Evolutionary conservation across 2,888 invertebrate genomes (phyloP), one percentile per base, ranked within the genome.

Genomic region (Acrocyrtus sp.): DNA sequence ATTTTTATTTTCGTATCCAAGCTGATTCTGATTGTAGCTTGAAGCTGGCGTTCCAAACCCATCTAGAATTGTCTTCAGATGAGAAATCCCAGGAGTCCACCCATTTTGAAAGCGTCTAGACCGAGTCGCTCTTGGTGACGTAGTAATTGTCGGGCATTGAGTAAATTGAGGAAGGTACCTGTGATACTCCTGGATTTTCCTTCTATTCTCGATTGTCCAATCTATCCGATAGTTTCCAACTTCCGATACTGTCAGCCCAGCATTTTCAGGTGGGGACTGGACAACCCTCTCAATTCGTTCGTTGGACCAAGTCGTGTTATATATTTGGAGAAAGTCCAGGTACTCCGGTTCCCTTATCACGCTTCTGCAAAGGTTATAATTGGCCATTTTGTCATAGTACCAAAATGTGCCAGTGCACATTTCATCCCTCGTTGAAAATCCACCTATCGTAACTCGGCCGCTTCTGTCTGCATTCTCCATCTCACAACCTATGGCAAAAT

Each of bases 221-320:
- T 63, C 43, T 1, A 41, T 41, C 8, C 45, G 12, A 15, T 15
- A n/a, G 22, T 29, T 63, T 8, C 54, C 65, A 1, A 65, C 65
- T 65, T 65, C 47, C 10, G 41, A 26, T 17, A 65, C 65, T 12
- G n/a, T 3, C 29, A 65, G 22, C 8, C 65, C 65, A 2, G 65
- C 56, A 17, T 54, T 54, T 29, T 27, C 1, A 2, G 19, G 17
- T 1, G 65, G 65, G 0, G 56, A 17, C 24, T 54, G 54, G 47
- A 65, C 65, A 2, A 54, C 34, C 21, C 12, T 6, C 12, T 54
- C 45, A 15, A 26, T 54, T 12, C 19, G 8, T 3, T 19, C 22
- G 10, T 65, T 19, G 4, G 54, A 57, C 66, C 66, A 66, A 27
- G 61, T 67, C 41, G 47, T 57, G 39, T 50, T 56, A 12, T 29